Base-by-base conservation (phyloP, 2,797 vertebrate genomes). In the Scyliorhinus canicula region DNA sequence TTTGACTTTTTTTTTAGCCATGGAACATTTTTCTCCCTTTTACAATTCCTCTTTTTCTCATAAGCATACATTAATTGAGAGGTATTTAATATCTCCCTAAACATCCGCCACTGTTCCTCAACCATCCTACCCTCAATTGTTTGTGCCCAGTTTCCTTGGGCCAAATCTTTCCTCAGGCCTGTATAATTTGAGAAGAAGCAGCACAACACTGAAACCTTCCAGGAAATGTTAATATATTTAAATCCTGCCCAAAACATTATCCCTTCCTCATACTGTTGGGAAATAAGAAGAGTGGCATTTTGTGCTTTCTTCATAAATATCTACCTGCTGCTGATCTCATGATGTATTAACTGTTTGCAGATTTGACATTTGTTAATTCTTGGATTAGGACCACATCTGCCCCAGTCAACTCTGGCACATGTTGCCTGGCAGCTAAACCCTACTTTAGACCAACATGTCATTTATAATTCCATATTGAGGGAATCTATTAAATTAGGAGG, bases 351-450 rank as follows among this genome's bases (percentile, higher is more conserved):
- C 79, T 47, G 19, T 40, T 82, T 82, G 40, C 79, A 82, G 79
- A 40, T 82, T 82, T 82, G 79, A 82, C 40, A 82, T 82, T 82
- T 82, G 79, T 82, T 82, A 82, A 82, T 24, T 82, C 79, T 21
- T 82, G 79, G 79, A 82, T 47, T 82, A 47, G 44, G 79, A 21
- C 79, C 77, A 82, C 79, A 47, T 26, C 19, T 47, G 77, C 40
- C 40, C 77, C 77, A 82, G 19, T 26, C 4, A 21, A 82, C 79
- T 82, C 40, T 82, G 44, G 77, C 77, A 47, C 77, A 82, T 19
- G 40, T 2, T 82, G 47, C 47, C 21, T 82, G 77, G 79, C 79
- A 82, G 44, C 21, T 82, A 82, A 47, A 82, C 47, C 79, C 44
- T 47, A 82, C 40, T 82, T 47, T 82, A 82, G 44, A 8, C 21